A percentile compares a stretch with the other conserved stretches of the same genome.
These are phyloP conservation scores for Callipepla californica DNA, from an alignment of 2,113 vertebrate genomes.

Conservation along the genomic window DNA sequence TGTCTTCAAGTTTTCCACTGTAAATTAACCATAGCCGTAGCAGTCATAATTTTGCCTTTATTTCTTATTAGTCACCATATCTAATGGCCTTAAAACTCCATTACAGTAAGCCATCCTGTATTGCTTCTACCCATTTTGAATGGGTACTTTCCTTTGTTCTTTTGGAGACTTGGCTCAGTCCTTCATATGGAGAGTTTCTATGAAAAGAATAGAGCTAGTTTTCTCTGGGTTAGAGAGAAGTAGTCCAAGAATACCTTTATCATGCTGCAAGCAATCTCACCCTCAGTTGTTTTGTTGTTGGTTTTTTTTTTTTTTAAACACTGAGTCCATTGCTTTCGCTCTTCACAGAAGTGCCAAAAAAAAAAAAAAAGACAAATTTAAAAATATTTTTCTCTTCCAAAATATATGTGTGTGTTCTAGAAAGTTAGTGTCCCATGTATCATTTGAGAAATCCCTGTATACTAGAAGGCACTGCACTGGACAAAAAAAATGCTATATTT, in stretches of 20 bases:
- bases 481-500: neutral
- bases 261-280: neutral
- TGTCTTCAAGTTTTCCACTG: conserved; percentile 12
- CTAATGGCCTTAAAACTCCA: neutral
- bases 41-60: neutral
- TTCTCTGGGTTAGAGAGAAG: neutral
- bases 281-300: neutral
- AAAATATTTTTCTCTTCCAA: neutral
- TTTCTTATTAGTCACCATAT: neutral
- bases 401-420: neutral
- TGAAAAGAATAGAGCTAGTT: neutral
- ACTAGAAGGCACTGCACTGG: neutral
- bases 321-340: neutral
- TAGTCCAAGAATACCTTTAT: neutral
- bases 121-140: neutral
- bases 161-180: neutral
- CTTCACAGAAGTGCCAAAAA: neutral
- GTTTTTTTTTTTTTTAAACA: neutral
- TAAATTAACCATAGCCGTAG: neutral
- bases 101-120: neutral
- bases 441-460: neutral
- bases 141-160: neutral
- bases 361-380: neutral
- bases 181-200: neutral
- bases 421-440: neutral